phyloP scores from a whole-genome alignment of 2,797 vertebrate genomes.

The Mionectes olivaceus region DNA sequence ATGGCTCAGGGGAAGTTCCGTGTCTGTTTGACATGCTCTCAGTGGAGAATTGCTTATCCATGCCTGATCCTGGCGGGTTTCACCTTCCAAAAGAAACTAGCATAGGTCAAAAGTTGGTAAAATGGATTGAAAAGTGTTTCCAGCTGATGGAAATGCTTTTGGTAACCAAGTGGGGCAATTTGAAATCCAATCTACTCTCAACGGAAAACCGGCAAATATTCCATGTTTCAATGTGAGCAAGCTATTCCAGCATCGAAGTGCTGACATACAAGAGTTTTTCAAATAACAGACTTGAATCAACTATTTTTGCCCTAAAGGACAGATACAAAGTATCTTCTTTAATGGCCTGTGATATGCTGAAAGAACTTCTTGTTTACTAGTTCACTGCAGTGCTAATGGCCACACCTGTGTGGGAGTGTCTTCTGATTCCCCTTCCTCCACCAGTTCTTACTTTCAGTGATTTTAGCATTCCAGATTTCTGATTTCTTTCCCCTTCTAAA shows the following conservation, averaged over 20 bases:
- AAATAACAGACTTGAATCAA: neutral
- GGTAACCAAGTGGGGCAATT: slow-evolving; percentile 50
- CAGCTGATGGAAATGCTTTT: slow-evolving; percentile 72
- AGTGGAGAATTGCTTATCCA: slow-evolving; percentile 70
- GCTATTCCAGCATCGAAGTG: slow-evolving; percentile 5
- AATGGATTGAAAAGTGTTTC: slow-evolving; percentile 76
- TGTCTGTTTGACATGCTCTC: slow-evolving; percentile 58
- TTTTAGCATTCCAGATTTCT: neutral
- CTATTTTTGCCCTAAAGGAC: neutral
- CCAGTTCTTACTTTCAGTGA: neutral
- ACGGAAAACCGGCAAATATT: slow-evolving; percentile 26
- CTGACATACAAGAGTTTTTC: slow-evolving; percentile 19
- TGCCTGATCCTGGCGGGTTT: slow-evolving; percentile 64
- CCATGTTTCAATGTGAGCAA: slow-evolving; percentile 28
- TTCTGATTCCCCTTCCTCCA: neutral
- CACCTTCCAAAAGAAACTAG: slow-evolving; percentile 76
- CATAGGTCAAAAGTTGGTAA: slow-evolving; percentile 68
- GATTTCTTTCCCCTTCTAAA: neutral
- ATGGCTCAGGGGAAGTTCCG: slow-evolving; percentile 12
- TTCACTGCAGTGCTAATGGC: neutral
- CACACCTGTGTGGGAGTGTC: neutral
- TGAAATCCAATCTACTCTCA: slow-evolving; percentile 70
- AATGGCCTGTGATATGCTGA: neutral
- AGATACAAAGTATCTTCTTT: neutral
- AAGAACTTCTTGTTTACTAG: neutral